These are phyloP conservation scores for Noctua comes DNA, from an alignment of 2,888 invertebrate species.

Conservation along the genomic window DNA sequence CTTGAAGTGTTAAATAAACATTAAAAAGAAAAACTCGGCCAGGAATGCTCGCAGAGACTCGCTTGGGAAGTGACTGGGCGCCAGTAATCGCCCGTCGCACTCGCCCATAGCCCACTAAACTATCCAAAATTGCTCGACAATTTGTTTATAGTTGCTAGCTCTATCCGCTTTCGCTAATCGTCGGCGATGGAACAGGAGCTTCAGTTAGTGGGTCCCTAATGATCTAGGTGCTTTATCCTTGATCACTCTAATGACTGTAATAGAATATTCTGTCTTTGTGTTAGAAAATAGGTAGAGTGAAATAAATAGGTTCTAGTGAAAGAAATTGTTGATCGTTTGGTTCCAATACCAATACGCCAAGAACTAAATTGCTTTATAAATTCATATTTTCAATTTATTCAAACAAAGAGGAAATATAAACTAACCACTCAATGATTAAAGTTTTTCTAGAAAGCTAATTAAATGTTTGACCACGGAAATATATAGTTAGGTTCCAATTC, in stretches of 20 bases:
- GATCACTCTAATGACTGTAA: slow-evolving; percentile 19
- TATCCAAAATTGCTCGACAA: not conserved
- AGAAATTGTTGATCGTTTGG: not conserved
- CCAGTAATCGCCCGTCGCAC: not conserved
- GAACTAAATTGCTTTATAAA: not conserved
- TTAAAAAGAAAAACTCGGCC: not conserved
- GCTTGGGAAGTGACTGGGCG: not conserved
- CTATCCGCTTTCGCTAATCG: not conserved
- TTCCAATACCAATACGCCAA: not conserved
- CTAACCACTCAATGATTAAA: not conserved
- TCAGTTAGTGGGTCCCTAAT: not conserved
- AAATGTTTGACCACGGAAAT: not conserved
- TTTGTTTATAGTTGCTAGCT: not conserved
- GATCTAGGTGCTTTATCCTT: slow-evolving; percentile 16
- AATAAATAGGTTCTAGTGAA: too few species aligned
- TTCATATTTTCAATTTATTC: not conserved
- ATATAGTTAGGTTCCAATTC: not conserved
- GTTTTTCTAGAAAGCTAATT: not conserved
- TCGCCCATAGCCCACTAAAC: not conserved
- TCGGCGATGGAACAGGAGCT: not conserved
- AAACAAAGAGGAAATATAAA: not conserved
- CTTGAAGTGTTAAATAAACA: too few species aligned
- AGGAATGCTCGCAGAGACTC: not conserved
- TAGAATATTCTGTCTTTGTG: not conserved
- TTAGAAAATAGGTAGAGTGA: not conserved